Base-by-base conservation (phyloP, 2,888 invertebrate species). In the Hirudinaria manillensis region DNA sequence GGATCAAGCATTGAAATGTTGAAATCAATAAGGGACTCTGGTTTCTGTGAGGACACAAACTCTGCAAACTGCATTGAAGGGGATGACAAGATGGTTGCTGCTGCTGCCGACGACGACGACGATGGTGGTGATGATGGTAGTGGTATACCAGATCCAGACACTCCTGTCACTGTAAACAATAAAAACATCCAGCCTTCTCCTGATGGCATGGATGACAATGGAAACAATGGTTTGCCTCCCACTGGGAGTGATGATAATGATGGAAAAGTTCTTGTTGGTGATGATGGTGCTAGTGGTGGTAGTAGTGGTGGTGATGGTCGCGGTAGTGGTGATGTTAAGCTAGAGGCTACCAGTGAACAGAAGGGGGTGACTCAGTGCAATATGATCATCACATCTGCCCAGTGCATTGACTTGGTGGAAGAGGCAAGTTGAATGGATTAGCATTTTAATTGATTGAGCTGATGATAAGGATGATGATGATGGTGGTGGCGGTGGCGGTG, bases 91-190 rank as follows among this genome's bases (percentile, higher is more conserved):
- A n/a, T 34, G 34, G 70, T 19, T 51, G 36, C 32, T 70, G 70
- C 7, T 70, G 38, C 3, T 34, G 21, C 7, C 38, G 51, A 70
- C 45, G 32, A 36, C n/a, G 36, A 16, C n/a, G 29, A 65, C n/a
- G 70, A 34, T 36, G 32, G 34, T 68, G 70, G 29, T 68, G 32
- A 36, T 27, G 70, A 68, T 68, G 36, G 34, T 68, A 29, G 10
- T 70, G 51, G 24, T 2, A 13, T 19, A 6, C 29, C 7, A 29
- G 32, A 68, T 68, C 29, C n/a, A 1, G 32, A 1, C 1, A 13
- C 3, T 68, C 10, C 4, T 68, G 32, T 4, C 29, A 29, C 13
- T 61, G n/a, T 27, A 27, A 13, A 21, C 29, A n/a, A 61, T 61
- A n/a, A 13, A 27, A 29, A 61, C 3, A 1, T 2, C 29, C 27